Conservation (phyloP, 2,113 vertebrate genomes). For the Ranitomeya variabilis region DNA sequence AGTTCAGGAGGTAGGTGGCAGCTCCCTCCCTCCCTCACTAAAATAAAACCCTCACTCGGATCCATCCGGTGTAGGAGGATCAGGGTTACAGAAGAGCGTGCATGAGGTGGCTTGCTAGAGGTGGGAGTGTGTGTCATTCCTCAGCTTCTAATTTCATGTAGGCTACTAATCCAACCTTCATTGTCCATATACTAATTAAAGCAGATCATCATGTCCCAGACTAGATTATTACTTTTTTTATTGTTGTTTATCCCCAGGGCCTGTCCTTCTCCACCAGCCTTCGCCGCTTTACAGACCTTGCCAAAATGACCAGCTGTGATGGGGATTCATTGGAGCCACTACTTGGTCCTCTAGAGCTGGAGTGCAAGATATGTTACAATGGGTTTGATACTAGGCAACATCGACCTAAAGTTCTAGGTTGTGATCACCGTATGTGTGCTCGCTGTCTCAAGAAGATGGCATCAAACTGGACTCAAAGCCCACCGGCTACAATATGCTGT, state of each 20-base stretch:
- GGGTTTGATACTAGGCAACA: constrained; percentile 73
- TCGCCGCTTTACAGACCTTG: neutral
- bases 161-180: neutral
- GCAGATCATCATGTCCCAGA: neutral
- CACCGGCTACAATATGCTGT: constrained; percentile 75
- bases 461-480: constrained; percentile 69
- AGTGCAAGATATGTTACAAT: constrained; percentile 89
- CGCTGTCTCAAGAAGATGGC: constrained; percentile 82
- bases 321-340: constrained; percentile 56
- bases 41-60: neutral
- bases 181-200: neutral
- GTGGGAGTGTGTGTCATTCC: constrained; percentile 9
- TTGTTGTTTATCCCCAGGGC: neutral
- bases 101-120: neutral
- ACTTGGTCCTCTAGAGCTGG: constrained; percentile 72
- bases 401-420: constrained; percentile 79
- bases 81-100: neutral
- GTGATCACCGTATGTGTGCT: constrained; percentile 81
- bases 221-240: neutral
- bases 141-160: neutral
- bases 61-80: constrained; percentile 5
- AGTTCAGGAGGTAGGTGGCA: constrained; percentile 44
- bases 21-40: constrained; percentile 1
- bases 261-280: neutral
- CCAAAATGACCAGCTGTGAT: constrained; percentile 66